phyloP scores from a whole-genome alignment of 2,888 invertebrate genomes.

The Ligdia adustata region DNA sequence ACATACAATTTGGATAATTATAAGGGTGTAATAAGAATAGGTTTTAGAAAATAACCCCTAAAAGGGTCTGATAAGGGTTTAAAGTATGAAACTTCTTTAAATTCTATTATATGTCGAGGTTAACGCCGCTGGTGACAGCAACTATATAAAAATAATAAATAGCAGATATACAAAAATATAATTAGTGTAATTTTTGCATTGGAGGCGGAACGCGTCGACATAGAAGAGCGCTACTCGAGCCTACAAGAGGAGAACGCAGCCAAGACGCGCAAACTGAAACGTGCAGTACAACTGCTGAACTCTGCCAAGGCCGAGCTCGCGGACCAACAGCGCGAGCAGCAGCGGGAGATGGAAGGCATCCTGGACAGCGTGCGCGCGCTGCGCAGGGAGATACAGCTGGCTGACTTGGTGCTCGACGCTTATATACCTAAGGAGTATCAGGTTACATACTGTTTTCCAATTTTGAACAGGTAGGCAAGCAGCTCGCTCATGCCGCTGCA shows the following conservation, averaged over 20 bases:
- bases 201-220: constrained; percentile 93
- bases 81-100: too few species aligned
- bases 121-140: too few species aligned
- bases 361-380: constrained; percentile 96
- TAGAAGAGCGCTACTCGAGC: constrained; percentile 97
- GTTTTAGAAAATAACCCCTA: too few species aligned
- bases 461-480: too few species aligned
- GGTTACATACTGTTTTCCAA: constrained; percentile 66
- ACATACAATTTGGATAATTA: too few species aligned
- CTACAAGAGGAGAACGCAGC: constrained; percentile 95
- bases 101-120: too few species aligned
- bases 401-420: constrained; percentile 94
- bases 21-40: too few species aligned
- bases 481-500: too few species aligned
- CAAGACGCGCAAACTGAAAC: constrained; percentile 61
- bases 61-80: too few species aligned
- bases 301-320: constrained; percentile 93
- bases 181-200: too few species aligned
- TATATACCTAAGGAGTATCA: constrained; percentile 98
- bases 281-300: constrained; percentile 63
- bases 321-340: constrained; percentile 96
- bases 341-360: constrained; percentile 98
- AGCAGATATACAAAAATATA: too few species aligned
- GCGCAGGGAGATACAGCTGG: constrained; percentile 94
- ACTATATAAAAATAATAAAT: too few species aligned